Evolutionary conservation across 2,888 invertebrate species (phyloP).

Genomic region (Euplexia lucipara): DNA sequence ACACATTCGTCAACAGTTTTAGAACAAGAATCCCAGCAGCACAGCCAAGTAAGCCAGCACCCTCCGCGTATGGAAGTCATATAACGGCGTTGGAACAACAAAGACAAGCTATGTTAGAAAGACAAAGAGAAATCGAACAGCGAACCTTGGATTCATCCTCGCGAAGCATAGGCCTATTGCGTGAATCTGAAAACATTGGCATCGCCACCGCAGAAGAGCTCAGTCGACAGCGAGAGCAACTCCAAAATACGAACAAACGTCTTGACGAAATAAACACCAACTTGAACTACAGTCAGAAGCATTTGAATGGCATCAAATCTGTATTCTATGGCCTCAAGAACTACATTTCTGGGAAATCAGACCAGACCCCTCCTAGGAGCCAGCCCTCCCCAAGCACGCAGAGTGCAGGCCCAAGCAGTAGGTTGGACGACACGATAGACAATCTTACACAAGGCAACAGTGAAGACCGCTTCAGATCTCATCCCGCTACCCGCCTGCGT

Average conservation of each 20-base stretch:
- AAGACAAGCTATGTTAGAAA: constrained; percentile 93
- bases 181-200: constrained; percentile 98
- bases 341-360: constrained; percentile 96
- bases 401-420: constrained; percentile 77
- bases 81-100: constrained; percentile 92
- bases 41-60: constrained; percentile 70
- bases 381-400: constrained; percentile 79
- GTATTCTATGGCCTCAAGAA: constrained; percentile 99
- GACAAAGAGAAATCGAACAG: constrained; percentile 95
- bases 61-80: constrained; percentile 79
- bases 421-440: constrained; percentile 80
- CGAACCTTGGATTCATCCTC: constrained; percentile 95
- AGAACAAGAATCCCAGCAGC: constrained; percentile 80
- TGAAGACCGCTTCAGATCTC: constrained; percentile 90
- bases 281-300: constrained; percentile 97
- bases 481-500: constrained; percentile 92
- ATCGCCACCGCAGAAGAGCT: constrained; percentile 98
- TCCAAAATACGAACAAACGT: constrained; percentile 96
- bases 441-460: constrained; percentile 69
- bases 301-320: constrained; percentile 98
- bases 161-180: constrained; percentile 94
- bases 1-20: constrained; percentile 94
- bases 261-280: constrained; percentile 97
- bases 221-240: constrained; percentile 96
- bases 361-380: constrained; percentile 86